Conservation (phyloP, 2,888 invertebrate genomes). For the Holacanthella duospinosa region DNA sequence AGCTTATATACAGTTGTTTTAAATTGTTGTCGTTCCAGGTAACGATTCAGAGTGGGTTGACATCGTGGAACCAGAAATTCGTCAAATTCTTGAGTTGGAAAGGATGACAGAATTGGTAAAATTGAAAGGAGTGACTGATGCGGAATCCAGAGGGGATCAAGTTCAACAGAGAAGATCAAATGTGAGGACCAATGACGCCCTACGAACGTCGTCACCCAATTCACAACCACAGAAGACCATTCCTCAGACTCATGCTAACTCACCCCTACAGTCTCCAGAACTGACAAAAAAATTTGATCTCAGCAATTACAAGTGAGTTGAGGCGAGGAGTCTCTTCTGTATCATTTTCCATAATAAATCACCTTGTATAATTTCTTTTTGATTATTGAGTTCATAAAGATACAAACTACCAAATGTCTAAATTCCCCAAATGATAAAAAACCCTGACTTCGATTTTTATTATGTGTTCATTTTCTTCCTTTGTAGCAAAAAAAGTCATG, state of each 20-base stretch:
- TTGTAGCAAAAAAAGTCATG: conserved; percentile 21
- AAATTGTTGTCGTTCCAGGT: conserved; percentile 39
- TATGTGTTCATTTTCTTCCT: neutral
- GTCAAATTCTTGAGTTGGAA: conserved; percentile 40
- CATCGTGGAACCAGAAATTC: conserved; percentile 65
- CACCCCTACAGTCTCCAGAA: conserved; percentile 23
- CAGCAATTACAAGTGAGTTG: conserved; percentile 30
- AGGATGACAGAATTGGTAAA: conserved; percentile 10
- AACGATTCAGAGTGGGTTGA: conserved; percentile 71
- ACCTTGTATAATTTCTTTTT: neutral
- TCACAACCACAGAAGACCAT: neutral
- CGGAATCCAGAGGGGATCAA: neutral
- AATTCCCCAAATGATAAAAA: neutral
- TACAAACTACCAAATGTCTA: neutral
- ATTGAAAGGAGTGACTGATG: neutral
- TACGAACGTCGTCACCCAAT: neutral
- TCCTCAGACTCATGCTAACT: neutral
- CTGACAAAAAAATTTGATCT: conserved; percentile 35
- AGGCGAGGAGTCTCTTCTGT: too few species aligned
- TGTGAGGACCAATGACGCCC: neutral
- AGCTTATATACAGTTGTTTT: too few species aligned
- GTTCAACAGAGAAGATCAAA: neutral
- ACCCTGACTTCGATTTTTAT: neutral
- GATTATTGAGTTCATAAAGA: neutral
- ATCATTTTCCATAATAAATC: conserved; percentile 3